phyloP scores from a whole-genome alignment of 2,113 vertebrate genomes.

The Nothobranchius furzeri region DNA sequence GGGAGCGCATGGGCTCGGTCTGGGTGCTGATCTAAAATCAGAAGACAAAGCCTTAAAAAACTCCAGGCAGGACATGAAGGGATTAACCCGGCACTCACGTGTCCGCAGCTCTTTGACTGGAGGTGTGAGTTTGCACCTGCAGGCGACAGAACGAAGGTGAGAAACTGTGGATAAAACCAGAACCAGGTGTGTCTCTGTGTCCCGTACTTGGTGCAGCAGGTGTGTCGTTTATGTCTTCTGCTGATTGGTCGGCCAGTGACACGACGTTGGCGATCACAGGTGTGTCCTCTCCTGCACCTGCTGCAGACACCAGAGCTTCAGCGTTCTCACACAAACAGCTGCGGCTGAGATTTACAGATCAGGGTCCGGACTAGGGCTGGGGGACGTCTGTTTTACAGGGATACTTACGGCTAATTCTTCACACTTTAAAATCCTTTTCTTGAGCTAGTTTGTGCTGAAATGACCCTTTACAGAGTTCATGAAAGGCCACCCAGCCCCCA shows the following conservation, averaged over 20 bases:
- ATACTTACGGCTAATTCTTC: too few relatives aligned
- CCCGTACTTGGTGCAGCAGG: conserved; percentile 83
- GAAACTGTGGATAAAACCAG: background rate
- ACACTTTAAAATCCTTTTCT: too few relatives aligned
- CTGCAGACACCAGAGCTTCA: conserved; percentile 1
- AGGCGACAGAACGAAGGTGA: background rate
- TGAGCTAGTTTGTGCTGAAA: too few relatives aligned
- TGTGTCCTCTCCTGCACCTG: conserved; percentile 78
- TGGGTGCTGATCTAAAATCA: conserved; percentile 84
- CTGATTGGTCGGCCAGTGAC: conserved; percentile 86
- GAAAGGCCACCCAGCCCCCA: too few relatives aligned
- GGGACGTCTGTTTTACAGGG: too few relatives aligned
- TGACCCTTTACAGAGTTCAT: too few relatives aligned
- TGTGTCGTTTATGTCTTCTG: conserved; percentile 82
- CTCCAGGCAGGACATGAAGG: background rate
- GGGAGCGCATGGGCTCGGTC: conserved; percentile 83
- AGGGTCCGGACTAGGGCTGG: too few relatives aligned
- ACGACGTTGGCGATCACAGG: conserved; percentile 94
- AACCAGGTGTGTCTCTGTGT: background rate
- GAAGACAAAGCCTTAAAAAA: background rate
- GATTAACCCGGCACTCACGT: conserved; percentile 79
- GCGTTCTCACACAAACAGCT: too few relatives aligned
- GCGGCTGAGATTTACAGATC: too few relatives aligned
- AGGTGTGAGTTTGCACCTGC: conserved; percentile 83
- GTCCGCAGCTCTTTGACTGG: conserved; percentile 83